Evolutionary conservation across 2,888 invertebrate genomes (phyloP).

Genomic region (Eudasyphora cyanicolor): DNA sequence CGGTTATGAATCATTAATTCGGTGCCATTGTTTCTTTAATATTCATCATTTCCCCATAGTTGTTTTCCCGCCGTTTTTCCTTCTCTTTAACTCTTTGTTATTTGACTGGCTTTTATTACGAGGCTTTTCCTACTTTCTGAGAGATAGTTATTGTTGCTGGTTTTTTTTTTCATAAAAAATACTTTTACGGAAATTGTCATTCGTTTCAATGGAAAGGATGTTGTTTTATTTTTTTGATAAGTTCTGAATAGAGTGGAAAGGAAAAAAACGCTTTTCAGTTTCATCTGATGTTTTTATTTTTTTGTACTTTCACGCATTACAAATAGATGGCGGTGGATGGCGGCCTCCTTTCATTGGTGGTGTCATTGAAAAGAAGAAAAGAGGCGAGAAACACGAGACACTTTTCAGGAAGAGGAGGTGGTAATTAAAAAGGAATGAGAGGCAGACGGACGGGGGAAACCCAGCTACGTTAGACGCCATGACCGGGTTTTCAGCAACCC

Average conservation of each 20-base stretch:
- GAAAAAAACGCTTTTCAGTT: slow-evolving; percentile 20
- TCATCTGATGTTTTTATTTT: slow-evolving; percentile 2
- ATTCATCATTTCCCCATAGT: background rate
- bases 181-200: slow-evolving; percentile 55
- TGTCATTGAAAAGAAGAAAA: slow-evolving; percentile 9
- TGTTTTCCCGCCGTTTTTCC: background rate
- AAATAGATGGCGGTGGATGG: background rate
- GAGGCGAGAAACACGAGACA: background rate
- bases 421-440: slow-evolving; percentile 5
- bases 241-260: slow-evolving; percentile 48
- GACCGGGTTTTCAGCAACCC: background rate
- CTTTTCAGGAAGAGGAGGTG: background rate
- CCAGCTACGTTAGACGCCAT: background rate
- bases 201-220: slow-evolving; percentile 57
- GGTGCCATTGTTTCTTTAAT: slow-evolving; percentile 3
- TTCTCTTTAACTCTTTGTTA: background rate
- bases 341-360: background rate
- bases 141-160: background rate
- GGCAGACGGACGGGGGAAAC: background rate
- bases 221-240: slow-evolving; percentile 59
- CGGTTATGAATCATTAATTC: slow-evolving; percentile 25
- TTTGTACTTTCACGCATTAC: slow-evolving; percentile 59
- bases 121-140: background rate
- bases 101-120: background rate
- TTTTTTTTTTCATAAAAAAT: background rate